Evolutionary conservation across 2,797 vertebrate species (phyloP).

Genomic region (Phataginus tetradactyla): DNA sequence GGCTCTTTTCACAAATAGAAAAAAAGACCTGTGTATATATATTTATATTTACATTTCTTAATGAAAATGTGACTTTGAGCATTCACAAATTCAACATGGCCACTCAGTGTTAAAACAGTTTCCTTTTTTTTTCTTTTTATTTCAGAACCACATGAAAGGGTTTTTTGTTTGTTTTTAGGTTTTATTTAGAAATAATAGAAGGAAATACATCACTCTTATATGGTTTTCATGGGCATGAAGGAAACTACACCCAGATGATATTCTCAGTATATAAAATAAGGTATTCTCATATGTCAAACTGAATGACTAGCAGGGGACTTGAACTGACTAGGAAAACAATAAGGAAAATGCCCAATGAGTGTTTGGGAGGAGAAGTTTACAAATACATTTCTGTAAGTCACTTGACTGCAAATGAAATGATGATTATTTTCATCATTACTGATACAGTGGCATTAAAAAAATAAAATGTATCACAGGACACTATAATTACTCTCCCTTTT

Average conservation of each 20-base stretch:
- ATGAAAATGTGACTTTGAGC: background rate
- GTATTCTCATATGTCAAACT: background rate
- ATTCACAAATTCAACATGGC: background rate
- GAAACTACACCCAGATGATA: constrained; percentile 5
- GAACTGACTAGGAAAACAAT: constrained; percentile 25
- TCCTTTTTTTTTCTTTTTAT: background rate
- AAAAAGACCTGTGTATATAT: background rate
- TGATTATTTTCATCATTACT: background rate
- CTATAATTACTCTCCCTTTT: background rate
- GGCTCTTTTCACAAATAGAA: background rate
- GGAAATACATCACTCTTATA: background rate
- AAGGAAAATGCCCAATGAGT: background rate
- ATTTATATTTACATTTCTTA: background rate
- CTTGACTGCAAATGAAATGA: background rate
- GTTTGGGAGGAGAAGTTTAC: background rate
- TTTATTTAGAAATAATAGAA: background rate
- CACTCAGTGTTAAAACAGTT: background rate
- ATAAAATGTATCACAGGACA: background rate
- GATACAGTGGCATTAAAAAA: background rate
- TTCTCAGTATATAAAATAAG: background rate
- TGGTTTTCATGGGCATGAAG: constrained; percentile 47
- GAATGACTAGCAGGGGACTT: background rate
- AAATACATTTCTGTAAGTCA: background rate
- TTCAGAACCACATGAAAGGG: background rate
- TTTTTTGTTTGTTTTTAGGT: background rate